Evolutionary conservation across 2,888 invertebrate genomes (phyloP), one percentile per base, ranked within the genome.

Genomic region (Amaurobius ferox): DNA sequence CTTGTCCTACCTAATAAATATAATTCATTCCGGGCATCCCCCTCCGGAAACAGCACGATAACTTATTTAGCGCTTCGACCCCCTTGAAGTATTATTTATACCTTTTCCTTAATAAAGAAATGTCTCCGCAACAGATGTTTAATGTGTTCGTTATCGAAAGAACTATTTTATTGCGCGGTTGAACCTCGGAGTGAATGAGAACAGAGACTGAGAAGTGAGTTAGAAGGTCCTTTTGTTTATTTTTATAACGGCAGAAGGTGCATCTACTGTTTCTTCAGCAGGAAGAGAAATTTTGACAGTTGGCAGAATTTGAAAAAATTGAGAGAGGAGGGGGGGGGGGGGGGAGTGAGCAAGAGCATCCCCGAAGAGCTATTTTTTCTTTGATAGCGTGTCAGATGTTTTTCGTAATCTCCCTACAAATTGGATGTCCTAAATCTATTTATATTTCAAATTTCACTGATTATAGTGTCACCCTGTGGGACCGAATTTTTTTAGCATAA

Each of bases 61-160:
- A 5, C 35, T 9, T 35, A 5, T 9, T 7, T 9, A n/a, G 9
- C 35, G 9, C 35, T 9, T 7, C 35, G 6, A 35, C 35, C 35
- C 9, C 35, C 23, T 6, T 23, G 6, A 5, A 16, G 11, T 23
- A 55, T 55, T 55, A 55, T 55, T 55, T 23, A 55, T 55, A 55
- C 55, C 55, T 55, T 23, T 55, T 55, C 19, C 55, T 23, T 55
- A 55, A 55, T 55, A 55, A 55, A 55, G 23, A 55, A 3, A 23
- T 55, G 23, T 55, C 23, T 55, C 55, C 2, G 55, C 55, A 55
- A 55, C 55, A 55, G 55, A 55, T 55, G 55, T 55, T 23, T 55
- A 55, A 55, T 55, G 55, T 1, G 55, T 55, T 55, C 55, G 55
- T 55, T 55, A 55, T 55, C 55, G 55, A 55, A 23, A 19, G 23